A percentile compares a stretch with the other conserved stretches of the same genome.
phyloP scores from a whole-genome alignment of 1,140 invertebrate genomes.

The Hylaeus anthracinus region DNA sequence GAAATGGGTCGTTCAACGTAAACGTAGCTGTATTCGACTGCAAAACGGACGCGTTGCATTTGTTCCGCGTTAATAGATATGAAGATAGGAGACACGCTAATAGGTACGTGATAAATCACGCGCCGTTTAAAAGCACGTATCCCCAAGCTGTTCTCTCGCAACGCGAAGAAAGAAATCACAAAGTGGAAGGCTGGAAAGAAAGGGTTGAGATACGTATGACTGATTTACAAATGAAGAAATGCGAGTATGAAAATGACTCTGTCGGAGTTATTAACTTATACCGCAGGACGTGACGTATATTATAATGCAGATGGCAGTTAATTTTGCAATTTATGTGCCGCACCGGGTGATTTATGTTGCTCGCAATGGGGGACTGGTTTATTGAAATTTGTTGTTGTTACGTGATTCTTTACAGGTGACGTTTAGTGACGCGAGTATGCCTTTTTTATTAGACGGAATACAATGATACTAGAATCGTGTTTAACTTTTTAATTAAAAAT shows the following conservation, averaged over 20 bases:
- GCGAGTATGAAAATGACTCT: conserved; percentile 3
- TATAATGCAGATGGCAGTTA: not conserved
- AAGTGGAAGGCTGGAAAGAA: not conserved
- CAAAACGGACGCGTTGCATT: conserved; percentile 22
- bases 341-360: not conserved
- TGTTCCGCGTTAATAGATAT: conserved; percentile 47
- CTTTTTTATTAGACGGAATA: not conserved
- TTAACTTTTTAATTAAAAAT: conserved; percentile 53
- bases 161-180: conserved; percentile 20
- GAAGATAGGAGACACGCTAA: conserved; percentile 50
- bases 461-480: no score
- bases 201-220: not conserved
- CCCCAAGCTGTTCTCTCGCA: conserved; percentile 9
- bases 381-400: conserved; percentile 11
- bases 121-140: conserved; percentile 21
- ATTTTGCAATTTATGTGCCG: conserved; percentile 7
- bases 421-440: not conserved
- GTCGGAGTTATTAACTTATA: conserved; percentile 5
- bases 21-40: not conserved
- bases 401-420: not conserved
- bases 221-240: conserved; percentile 19
- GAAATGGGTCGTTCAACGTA: not conserved
- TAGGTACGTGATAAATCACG: conserved; percentile 46
- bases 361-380: not conserved
- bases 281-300: conserved; percentile 7